Evolutionary conservation across 2,113 vertebrate species (phyloP).

Genomic region (Hippocampus mohnikei): DNA sequence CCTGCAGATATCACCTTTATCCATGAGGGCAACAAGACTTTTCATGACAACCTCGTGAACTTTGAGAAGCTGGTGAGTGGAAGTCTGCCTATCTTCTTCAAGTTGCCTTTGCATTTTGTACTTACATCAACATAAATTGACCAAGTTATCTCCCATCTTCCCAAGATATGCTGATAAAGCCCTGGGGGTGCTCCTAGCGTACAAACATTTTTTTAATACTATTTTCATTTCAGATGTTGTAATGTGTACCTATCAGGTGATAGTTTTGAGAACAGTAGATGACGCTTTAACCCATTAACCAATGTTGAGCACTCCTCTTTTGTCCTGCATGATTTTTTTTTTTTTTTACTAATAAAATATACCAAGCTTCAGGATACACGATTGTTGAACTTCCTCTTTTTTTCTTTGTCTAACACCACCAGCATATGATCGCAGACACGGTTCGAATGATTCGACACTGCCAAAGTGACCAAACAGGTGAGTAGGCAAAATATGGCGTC

Average conservation of each 20-base stretch:
- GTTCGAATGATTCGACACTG: slow-evolving; percentile 93
- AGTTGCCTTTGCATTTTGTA: background rate
- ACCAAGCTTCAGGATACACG: background rate
- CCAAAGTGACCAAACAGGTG: slow-evolving; percentile 90
- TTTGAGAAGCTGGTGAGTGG: slow-evolving; percentile 97
- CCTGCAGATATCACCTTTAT: slow-evolving; percentile 94
- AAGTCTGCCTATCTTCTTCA: background rate
- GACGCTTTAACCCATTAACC: too few relatives aligned
- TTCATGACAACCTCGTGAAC: slow-evolving; percentile 97
- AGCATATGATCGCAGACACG: slow-evolving; percentile 97
- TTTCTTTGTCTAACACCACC: slow-evolving; percentile 26
- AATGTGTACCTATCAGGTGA: too few relatives aligned
- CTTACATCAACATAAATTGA: too few relatives aligned
- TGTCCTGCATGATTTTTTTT: too few relatives aligned
- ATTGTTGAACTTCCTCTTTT: too few relatives aligned
- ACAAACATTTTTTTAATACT: too few relatives aligned
- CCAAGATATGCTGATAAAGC: too few relatives aligned
- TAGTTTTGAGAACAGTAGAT: too few relatives aligned
- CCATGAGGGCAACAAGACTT: slow-evolving; percentile 98
- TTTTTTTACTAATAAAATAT: background rate
- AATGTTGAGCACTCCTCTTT: too few relatives aligned
- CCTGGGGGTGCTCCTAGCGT: too few relatives aligned
- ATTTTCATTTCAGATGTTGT: too few relatives aligned
- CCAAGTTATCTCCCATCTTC: too few relatives aligned
- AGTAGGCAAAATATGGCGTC: slow-evolving; percentile 1